phyloP scores from a whole-genome alignment of 2,113 vertebrate species.

The Orthonyx spaldingii region DNA sequence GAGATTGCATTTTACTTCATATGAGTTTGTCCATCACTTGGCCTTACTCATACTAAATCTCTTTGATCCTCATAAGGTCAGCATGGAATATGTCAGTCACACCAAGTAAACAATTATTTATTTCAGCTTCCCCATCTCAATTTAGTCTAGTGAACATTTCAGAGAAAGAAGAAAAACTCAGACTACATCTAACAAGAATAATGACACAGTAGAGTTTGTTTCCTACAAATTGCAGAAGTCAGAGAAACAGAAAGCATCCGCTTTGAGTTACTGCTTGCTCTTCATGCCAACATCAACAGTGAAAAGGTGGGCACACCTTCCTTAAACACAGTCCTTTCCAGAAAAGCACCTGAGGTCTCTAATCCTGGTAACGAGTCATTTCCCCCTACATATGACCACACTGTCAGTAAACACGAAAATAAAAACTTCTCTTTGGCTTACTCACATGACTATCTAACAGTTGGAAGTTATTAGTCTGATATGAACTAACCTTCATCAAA shows the following conservation, averaged over 20 bases:
- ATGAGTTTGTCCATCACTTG: not conserved
- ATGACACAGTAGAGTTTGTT: not conserved
- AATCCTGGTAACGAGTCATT: not conserved
- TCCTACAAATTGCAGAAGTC: not conserved
- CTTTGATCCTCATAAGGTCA: not conserved
- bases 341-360: not conserved
- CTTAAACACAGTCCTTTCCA: not conserved
- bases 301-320: not conserved
- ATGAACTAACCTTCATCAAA: not conserved
- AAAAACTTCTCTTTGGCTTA: not conserved
- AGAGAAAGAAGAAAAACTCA: not conserved
- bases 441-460: not conserved
- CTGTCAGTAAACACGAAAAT: not conserved
- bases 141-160: not conserved
- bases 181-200: not conserved
- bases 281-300: not conserved
- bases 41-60: not conserved
- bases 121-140: not conserved
- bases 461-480: not conserved
- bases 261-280: not conserved
- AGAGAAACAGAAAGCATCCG: not conserved
- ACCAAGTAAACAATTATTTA: not conserved
- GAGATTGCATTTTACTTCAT: not conserved
- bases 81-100: not conserved
- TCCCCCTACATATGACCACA: too few species aligned